A percentile compares a stretch with the other conserved stretches of the same genome.
Evolutionary conservation across 2,888 invertebrate species (phyloP).

Genomic region (Diarsia dahlii): DNA sequence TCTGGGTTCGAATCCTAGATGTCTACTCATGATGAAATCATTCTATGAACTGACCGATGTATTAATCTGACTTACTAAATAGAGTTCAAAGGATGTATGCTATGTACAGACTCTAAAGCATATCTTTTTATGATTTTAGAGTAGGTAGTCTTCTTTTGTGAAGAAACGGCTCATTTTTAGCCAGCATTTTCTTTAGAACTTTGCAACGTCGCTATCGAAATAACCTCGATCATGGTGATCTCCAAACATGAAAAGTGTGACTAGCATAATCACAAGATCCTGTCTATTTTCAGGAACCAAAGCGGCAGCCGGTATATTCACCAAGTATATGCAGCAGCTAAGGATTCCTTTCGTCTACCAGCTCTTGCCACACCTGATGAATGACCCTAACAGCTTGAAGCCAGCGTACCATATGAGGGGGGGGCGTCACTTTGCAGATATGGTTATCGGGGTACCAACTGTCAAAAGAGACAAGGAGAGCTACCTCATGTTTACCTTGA

Average conservation of each 20-base stretch:
- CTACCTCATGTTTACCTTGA: conserved; percentile 95
- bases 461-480: conserved; percentile 96
- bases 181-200: neutral
- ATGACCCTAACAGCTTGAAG: conserved; percentile 94
- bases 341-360: conserved; percentile 95
- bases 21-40: neutral
- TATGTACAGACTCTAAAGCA: neutral
- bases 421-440: conserved; percentile 93
- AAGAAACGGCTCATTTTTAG: neutral
- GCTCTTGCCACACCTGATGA: conserved; percentile 96
- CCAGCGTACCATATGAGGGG: conserved; percentile 95
- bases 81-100: neutral
- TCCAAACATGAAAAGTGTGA: neutral
- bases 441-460: conserved; percentile 97
- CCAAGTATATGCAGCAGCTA: conserved; percentile 85
- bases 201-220: no score
- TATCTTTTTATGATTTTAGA: fast-evolving
- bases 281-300: conserved; percentile 67
- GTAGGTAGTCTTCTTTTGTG: neutral
- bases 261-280: neutral
- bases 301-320: conserved; percentile 80
- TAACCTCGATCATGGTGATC: neutral
- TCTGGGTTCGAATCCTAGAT: neutral
- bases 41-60: neutral
- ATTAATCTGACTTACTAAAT: neutral